Conservation (phyloP, 2,888 invertebrate genomes). For the Cremastinae sp. region DNA sequence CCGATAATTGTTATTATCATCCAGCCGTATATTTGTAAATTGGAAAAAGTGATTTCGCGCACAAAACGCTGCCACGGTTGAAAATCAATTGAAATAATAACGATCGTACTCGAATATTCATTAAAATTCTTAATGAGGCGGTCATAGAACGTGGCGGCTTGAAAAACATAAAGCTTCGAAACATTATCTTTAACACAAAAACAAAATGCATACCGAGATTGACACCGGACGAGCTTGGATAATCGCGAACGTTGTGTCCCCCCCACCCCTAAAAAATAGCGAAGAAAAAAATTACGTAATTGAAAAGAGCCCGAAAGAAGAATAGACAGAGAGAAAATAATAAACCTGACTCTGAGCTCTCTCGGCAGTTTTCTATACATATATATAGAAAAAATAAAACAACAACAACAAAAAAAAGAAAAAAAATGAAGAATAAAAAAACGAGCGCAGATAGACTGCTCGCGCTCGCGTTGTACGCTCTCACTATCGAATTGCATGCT, state of each 20-base stretch:
- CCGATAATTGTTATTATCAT: too few species aligned
- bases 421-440: constrained; percentile 1
- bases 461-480: constrained; percentile 67
- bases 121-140: too few species aligned
- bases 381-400: background rate
- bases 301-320: constrained; percentile 22
- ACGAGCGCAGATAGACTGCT: constrained; percentile 40
- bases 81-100: background rate
- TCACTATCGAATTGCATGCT: constrained; percentile 78
- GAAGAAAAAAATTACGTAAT: constrained; percentile 28
- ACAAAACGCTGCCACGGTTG: background rate
- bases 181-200: background rate
- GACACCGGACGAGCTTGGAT: constrained; percentile 22
- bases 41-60: background rate
- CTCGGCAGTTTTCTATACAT: constrained; percentile 19
- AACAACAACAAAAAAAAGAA: constrained; percentile 13
- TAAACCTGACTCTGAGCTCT: constrained; percentile 31
- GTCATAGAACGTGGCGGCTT: too few species aligned
- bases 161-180: too few species aligned
- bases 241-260: constrained; percentile 9
- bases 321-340: background rate
- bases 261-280: background rate
- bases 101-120: background rate
- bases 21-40: background rate
- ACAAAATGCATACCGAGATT: constrained; percentile 21